A percentile compares a stretch with the other conserved stretches of the same genome.
Conservation (phyloP, 2,888 invertebrate species). For the Tachina fera region DNA sequence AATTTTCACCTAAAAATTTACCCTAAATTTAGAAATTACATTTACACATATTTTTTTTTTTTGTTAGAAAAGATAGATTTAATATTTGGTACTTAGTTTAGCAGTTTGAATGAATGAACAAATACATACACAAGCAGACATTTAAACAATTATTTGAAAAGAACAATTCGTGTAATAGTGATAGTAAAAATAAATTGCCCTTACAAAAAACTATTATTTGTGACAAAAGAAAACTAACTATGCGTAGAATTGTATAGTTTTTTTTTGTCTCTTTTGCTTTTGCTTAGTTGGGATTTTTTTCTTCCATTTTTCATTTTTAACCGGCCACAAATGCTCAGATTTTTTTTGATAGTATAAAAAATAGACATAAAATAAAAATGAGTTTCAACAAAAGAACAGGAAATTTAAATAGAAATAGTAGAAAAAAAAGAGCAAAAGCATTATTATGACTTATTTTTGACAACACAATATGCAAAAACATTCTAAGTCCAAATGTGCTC, state of each 20-base stretch:
- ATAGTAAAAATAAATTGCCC: constrained; percentile 63
- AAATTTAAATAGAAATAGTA: constrained; percentile 2
- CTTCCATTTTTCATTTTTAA: constrained; percentile 25
- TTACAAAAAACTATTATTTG: constrained; percentile 66
- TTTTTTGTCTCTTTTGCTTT: constrained; percentile 10
- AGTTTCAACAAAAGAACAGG: background rate
- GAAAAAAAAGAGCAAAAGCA: constrained; percentile 20
- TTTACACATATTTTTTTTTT: background rate
- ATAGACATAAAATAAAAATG: background rate
- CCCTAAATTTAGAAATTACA: background rate
- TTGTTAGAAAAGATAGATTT: background rate
- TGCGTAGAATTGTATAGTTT: constrained; percentile 39
- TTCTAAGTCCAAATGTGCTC: constrained; percentile 30
- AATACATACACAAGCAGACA: background rate
- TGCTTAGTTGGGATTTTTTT: constrained; percentile 27
- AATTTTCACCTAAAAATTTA: background rate
- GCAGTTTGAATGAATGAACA: constrained; percentile 24
- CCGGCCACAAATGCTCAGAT: constrained; percentile 36
- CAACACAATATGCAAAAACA: constrained; percentile 31
- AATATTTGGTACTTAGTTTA: background rate
- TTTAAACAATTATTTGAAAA: constrained; percentile 32
- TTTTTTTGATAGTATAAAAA: background rate
- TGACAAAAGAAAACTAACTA: constrained; percentile 64
- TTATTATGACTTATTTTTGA: constrained; percentile 57
- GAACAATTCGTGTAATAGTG: constrained; percentile 41